phyloP scores from a whole-genome alignment of 2,888 invertebrate species.

The Hydraecia micacea region DNA sequence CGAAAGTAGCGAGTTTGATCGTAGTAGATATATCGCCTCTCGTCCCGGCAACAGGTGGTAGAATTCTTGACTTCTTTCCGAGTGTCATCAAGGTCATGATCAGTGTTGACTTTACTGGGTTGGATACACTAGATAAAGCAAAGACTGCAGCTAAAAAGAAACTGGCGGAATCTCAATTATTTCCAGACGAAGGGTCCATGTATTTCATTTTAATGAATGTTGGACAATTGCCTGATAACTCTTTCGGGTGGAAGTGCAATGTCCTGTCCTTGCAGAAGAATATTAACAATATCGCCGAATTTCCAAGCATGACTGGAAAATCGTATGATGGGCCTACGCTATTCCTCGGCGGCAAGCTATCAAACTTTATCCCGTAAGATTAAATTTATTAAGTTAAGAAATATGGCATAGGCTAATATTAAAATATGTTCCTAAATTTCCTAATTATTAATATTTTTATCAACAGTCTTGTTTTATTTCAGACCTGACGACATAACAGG shows the following conservation, averaged over 20 bases:
- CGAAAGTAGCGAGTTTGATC: conserved; percentile 90
- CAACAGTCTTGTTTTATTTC: conserved; percentile 25
- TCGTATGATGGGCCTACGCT: conserved; percentile 77
- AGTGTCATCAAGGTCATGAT: conserved; percentile 88
- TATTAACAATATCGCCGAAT: conserved; percentile 74
- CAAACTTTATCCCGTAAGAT: conserved; percentile 81
- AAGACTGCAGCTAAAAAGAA: conserved; percentile 82
- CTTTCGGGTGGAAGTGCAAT: conserved; percentile 80
- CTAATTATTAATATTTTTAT: background rate
- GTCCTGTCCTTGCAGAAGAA: conserved; percentile 70
- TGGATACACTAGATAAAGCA: conserved; percentile 90
- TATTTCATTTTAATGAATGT: conserved; percentile 80
- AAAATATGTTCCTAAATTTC: background rate
- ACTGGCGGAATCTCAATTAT: conserved; percentile 70
- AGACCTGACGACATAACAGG: conserved; percentile 57
- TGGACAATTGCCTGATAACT: conserved; percentile 67
- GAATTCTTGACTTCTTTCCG: conserved; percentile 89
- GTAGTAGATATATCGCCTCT: conserved; percentile 93
- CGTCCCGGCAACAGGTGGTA: conserved; percentile 83
- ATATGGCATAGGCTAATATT: background rate
- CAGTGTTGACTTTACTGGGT: conserved; percentile 87
- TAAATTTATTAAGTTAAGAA: background rate
- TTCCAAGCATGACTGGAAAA: conserved; percentile 76
- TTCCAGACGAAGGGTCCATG: conserved; percentile 64
- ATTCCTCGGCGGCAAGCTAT: conserved; percentile 80